Evolutionary conservation across 2,888 invertebrate genomes (phyloP), one percentile per base, ranked within the genome.

Genomic region (Drosophila mulleri): DNA sequence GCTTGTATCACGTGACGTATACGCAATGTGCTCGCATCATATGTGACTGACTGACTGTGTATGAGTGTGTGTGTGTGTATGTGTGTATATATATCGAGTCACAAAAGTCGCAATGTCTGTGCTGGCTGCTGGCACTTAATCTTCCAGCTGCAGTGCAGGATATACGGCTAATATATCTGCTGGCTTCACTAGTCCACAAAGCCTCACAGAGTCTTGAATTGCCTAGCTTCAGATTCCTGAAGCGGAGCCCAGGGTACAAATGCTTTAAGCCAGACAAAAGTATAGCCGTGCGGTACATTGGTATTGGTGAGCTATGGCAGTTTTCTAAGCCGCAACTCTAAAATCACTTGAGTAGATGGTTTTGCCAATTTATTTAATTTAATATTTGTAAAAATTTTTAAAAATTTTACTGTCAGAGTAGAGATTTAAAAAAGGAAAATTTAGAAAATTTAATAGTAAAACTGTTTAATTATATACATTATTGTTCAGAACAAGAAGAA

Each of bases 141-240:
- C 86, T 87, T 89, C 56, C 70, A 82, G 85, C 75, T 83, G 89
- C 89, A 90, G 70, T 66, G 60, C 80, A 73, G 88, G 84, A 84
- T 88, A 89, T 84, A 72, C 64, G 77, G 73, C 66, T 59, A 80
- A 89, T 84, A 89, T 88, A 89, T 89, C 72, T 67, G 53, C 63
- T 20, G 47, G n/a, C 32, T 29, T 35, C 45, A 16, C 50, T 42
- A 62, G 44, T 18, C 23, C 42, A 54, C 56, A 44, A 32, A 14
- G 20, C 26, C 50, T 45, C 45, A 47, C 70, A 61, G 48, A 53
- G 76, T 66, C 56, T 44, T 44, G 37, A 62, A 75, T 58, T 61
- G 59, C 58, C 59, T 23, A 41, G 29, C 48, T 41, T 14, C 26
- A 26, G 26, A 26, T 26, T 26, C 26, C 26, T 6, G 35, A 45